Evolutionary conservation across 1,140 invertebrate genomes (phyloP), one percentile per base, ranked within the genome.

Genomic region (Pogonognathellus flavescens): DNA sequence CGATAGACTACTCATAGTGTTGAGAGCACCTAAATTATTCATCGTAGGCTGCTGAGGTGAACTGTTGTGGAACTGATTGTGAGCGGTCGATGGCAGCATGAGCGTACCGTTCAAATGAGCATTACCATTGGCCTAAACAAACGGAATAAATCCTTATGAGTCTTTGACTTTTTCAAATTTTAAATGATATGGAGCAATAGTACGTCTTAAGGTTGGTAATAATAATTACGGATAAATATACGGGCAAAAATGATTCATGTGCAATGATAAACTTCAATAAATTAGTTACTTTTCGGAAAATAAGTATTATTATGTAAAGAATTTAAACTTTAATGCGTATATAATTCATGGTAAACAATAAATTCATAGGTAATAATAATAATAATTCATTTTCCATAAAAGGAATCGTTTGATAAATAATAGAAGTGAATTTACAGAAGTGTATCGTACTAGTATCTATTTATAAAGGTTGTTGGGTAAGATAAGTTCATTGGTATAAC

Each of bases 11-110:
- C 53, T 82, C 84, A 87, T 82, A 57, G 70, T 80, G 59, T 81
- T 84, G 62, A 83, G 76, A 59, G 85, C 62, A 52, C 59, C 83
- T 66, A 87, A 60, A 84, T 85, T 85, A 86, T 85, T 86, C 57
- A 83, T 87, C n/a, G 49, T 57, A 52, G 20, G n/a, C n/a, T 66
- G 80, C n/a, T 66, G 70, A n/a, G 62, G 55, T 80, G 86, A 87
- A 62, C 60, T 85, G 31, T 41, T 41, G 20, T 85, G 84, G 55
- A 66, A 70, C 25, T 82, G 70, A 76, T 76, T 76, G 70, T 76
- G 84, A 62, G 80, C 41, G 41, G 82, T 81, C 70, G 83, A 57
- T 55, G 86, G 50, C 31, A 85, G 81, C 82, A 87, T 83, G 22
- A 81, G 49, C 49, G 86, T 59, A 59, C 55, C 70, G 80, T 52